Evolutionary conservation across 2,113 vertebrate species (phyloP).

Genomic region (Ctenodactylus gundi): DNA sequence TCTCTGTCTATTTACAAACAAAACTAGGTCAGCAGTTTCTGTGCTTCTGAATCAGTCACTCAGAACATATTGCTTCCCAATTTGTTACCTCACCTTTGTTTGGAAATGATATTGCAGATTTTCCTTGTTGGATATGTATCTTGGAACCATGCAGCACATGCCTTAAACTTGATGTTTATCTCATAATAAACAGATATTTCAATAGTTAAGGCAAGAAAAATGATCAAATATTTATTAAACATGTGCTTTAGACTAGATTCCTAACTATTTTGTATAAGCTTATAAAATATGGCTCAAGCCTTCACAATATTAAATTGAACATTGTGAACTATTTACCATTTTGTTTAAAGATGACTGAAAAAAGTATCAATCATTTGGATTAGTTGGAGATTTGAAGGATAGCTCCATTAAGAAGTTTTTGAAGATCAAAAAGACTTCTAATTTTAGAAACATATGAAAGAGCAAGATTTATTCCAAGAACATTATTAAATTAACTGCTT

Average conservation of each 20-base stretch:
- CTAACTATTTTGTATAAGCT: background rate
- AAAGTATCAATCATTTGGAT: background rate
- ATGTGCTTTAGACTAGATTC: background rate
- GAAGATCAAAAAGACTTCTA: background rate
- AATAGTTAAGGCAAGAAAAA: slow-evolving; percentile 10
- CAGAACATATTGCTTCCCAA: background rate
- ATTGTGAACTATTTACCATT: background rate
- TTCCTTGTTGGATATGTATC: background rate
- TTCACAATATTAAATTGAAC: background rate
- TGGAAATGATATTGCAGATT: background rate
- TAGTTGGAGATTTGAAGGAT: background rate
- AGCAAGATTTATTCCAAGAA: background rate
- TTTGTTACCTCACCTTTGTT: background rate
- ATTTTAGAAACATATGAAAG: background rate
- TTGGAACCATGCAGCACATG: background rate
- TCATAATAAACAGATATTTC: background rate
- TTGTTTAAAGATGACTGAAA: background rate
- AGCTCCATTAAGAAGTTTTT: background rate
- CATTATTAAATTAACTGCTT: background rate
- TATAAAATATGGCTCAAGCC: background rate
- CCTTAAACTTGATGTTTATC: background rate
- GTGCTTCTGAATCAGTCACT: no score
- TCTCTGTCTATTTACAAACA: background rate
- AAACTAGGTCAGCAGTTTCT: background rate
- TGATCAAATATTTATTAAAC: background rate